Evolutionary conservation across 2,888 invertebrate genomes (phyloP), one percentile per base, ranked within the genome.

Genomic region (Syrista parreyssii): DNA sequence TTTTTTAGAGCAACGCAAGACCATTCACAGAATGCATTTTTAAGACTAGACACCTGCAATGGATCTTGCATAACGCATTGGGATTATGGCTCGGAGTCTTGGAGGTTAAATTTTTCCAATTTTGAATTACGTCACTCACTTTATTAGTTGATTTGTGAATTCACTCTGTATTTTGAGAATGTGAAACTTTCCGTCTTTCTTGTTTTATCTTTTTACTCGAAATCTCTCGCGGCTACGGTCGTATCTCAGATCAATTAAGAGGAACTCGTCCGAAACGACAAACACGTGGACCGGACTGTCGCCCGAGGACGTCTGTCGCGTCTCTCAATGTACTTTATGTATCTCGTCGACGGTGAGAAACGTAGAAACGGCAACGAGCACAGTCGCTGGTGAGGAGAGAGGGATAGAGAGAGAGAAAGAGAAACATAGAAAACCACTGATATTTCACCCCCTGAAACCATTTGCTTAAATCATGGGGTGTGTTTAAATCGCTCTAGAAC

Each of bases 241-340:
- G 89, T 91, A 91, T 91, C 90, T 91, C 89, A 91, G 89, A 86
- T 90, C 91, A 91, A 91, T 91, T 91, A 91, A 90, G 89, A 80
- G 84, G 89, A 90, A 89, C 86, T 87, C 89, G 89, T 85, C 87
- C 88, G 90, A 90, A 91, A 91, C 90, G 91, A 90, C 91, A 90
- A 91, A 90, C 91, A 91, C 88, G 87, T 91, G 91, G 87, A 85
- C 83, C 82, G 36, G 36, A 35, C 36, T 36, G 74, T 36, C 74
- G 32, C 33, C 35, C 11, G 68, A 40, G 73, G 55, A 68, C 73
- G 71, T 76, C 74, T 33, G 76, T 12, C 77, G 78, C 81, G 76
- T 83, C 79, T 68, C 78, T 81, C 82, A 68, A 73, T 79, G 77
- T 82, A 87, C 78, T 81, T 84, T 86, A 84, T 82, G 74, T 74